phyloP scores from a whole-genome alignment of 2,797 vertebrate species.

The Pangasius krempfi region DNA sequence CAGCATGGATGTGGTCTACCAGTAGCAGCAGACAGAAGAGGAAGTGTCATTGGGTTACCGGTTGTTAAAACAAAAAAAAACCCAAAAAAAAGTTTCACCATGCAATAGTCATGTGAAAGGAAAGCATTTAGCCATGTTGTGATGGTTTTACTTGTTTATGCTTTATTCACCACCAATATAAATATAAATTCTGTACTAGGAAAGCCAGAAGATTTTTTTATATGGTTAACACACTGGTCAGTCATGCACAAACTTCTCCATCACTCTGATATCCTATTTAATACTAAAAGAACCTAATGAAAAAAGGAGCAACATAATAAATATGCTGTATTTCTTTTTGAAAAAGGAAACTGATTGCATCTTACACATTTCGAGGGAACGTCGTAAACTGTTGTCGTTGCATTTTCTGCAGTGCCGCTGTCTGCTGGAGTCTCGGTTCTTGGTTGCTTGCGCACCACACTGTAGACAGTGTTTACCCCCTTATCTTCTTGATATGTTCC shows the following conservation, averaged over 20 bases:
- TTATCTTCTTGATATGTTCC: background rate
- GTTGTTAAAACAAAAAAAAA: background rate
- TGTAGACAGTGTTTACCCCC: constrained; percentile 20
- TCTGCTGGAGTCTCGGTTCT: background rate
- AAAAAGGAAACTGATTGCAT: background rate
- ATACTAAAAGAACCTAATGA: background rate
- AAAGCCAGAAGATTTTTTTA: background rate
- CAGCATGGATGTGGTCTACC: background rate
- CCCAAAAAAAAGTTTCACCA: background rate
- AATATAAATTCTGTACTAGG: too few relatives aligned
- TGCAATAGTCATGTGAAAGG: background rate
- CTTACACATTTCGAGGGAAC: constrained; percentile 25
- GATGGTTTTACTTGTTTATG: background rate
- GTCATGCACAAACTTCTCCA: background rate
- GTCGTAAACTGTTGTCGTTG: background rate
- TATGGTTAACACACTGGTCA: background rate
- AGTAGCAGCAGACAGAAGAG: constrained; percentile 1
- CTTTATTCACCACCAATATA: background rate
- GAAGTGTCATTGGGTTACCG: background rate
- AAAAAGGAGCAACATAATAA: background rate
- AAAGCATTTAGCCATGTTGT: background rate
- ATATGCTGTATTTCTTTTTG: background rate
- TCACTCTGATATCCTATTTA: background rate
- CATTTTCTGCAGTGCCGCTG: background rate
- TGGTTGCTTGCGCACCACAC: background rate